A percentile compares a stretch with the other conserved stretches of the same genome.
phyloP scores from a whole-genome alignment of 2,797 vertebrate species.

The Naso thynnoides region DNA sequence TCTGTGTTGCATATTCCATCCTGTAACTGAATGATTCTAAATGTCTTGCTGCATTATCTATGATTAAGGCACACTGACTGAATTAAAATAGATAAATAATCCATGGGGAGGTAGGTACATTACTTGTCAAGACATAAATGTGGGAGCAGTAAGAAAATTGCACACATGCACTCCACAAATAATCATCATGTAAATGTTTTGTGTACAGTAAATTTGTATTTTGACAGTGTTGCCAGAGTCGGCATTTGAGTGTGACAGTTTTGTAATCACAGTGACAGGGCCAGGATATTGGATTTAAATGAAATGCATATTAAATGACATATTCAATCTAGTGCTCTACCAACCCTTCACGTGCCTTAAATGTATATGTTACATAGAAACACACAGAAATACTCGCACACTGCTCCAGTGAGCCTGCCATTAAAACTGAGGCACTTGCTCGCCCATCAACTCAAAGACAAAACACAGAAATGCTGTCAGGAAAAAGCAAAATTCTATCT shows the following conservation, averaged over 20 bases:
- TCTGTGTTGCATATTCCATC: slow-evolving; percentile 19
- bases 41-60: slow-evolving; percentile 47
- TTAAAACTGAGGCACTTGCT: slow-evolving; percentile 29
- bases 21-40: slow-evolving; percentile 41
- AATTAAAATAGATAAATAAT: slow-evolving; percentile 54
- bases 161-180: neutral
- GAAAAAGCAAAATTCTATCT: slow-evolving; percentile 32
- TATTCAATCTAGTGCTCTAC: slow-evolving; percentile 13
- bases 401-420: slow-evolving; percentile 13
- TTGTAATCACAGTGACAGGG: slow-evolving; percentile 45
- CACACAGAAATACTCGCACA: neutral
- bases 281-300: slow-evolving; percentile 54
- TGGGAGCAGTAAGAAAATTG: neutral
- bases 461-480: slow-evolving; percentile 46
- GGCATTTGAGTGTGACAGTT: slow-evolving; percentile 42
- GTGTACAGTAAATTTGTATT: slow-evolving; percentile 43
- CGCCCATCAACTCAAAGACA: slow-evolving; percentile 42
- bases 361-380: slow-evolving; percentile 19
- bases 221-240: slow-evolving; percentile 37
- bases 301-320: slow-evolving; percentile 52
- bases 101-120: slow-evolving; percentile 17
- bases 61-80: slow-evolving; percentile 26
- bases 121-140: slow-evolving; percentile 20
- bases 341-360: neutral
- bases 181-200: slow-evolving; percentile 40